A percentile compares a stretch with the other conserved stretches of the same genome.
phyloP scores from a whole-genome alignment of 2,888 invertebrate species.

The Selenia dentaria region DNA sequence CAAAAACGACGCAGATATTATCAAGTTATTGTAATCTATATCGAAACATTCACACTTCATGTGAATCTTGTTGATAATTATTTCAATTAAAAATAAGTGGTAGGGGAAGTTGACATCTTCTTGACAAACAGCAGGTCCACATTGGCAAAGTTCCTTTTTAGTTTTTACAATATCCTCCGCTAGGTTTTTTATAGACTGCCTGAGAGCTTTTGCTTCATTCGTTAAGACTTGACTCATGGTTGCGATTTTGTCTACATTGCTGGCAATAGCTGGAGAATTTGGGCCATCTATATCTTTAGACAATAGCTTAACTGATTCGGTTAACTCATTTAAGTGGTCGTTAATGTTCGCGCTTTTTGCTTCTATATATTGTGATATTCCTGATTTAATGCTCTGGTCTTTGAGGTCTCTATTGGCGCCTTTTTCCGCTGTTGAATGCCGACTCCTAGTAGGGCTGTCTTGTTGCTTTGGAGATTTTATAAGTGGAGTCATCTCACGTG shows the following conservation, averaged over 20 bases:
- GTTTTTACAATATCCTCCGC: slow-evolving; percentile 63
- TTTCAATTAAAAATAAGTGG: slow-evolving; percentile 73
- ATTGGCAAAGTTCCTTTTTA: slow-evolving; percentile 51
- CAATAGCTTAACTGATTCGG: slow-evolving; percentile 49
- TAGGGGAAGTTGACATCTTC: slow-evolving; percentile 70
- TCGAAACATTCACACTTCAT: slow-evolving; percentile 81
- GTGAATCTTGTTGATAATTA: slow-evolving; percentile 74
- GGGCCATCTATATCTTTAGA: slow-evolving; percentile 41
- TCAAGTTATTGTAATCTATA: slow-evolving; percentile 69
- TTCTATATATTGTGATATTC: slow-evolving; percentile 35
- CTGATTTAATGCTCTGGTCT: slow-evolving; percentile 28
- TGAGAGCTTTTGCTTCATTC: slow-evolving; percentile 69
- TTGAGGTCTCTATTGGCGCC: slow-evolving; percentile 4
- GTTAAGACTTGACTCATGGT: slow-evolving; percentile 70
- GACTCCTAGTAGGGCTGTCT: slow-evolving; percentile 19
- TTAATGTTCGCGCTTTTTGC: slow-evolving; percentile 50
- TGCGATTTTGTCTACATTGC: slow-evolving; percentile 69
- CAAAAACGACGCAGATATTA: slow-evolving; percentile 68
- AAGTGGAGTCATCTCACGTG: not conserved
- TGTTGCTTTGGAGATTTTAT: slow-evolving; percentile 14
- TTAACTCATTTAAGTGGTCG: slow-evolving; percentile 53
- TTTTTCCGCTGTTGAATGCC: slow-evolving; percentile 4
- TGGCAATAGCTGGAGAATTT: slow-evolving; percentile 44
- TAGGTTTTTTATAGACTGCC: slow-evolving; percentile 65
- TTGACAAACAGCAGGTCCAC: slow-evolving; percentile 19